Conservation (phyloP, 2,113 vertebrate genomes). For the Gobio gobio region DNA sequence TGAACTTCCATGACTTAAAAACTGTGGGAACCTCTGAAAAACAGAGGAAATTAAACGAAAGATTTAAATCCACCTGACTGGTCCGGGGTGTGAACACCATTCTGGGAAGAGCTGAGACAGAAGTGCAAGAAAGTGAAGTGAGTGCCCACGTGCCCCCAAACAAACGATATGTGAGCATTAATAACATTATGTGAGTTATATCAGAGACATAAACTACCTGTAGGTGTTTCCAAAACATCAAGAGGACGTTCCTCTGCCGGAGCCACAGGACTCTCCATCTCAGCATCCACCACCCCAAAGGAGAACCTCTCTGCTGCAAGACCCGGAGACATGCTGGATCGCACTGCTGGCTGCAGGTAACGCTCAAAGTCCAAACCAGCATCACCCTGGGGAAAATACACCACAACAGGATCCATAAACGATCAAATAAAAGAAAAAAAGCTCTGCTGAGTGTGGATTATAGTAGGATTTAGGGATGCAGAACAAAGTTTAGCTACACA, state of each 20-base stretch:
- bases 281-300: constrained; percentile 62
- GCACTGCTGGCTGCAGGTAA: constrained; percentile 70
- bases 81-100: constrained; percentile 32
- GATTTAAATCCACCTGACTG: constrained; percentile 64
- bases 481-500: neutral
- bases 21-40: neutral
- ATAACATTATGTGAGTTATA: constrained; percentile 7
- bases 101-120: constrained; percentile 60
- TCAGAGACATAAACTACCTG: constrained; percentile 19
- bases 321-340: constrained; percentile 65
- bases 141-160: constrained; percentile 27
- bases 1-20: neutral
- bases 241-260: constrained; percentile 51
- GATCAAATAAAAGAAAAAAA: neutral
- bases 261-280: constrained; percentile 71
- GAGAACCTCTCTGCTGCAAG: constrained; percentile 60
- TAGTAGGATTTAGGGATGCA: neutral
- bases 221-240: constrained; percentile 43
- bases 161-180: constrained; percentile 35
- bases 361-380: constrained; percentile 74
- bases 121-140: constrained; percentile 44
- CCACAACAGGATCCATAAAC: neutral
- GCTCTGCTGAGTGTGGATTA: neutral
- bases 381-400: constrained; percentile 58
- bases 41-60: neutral